Evolutionary conservation across 2,797 vertebrate genomes (phyloP).

Genomic region (Coilia nasus): DNA sequence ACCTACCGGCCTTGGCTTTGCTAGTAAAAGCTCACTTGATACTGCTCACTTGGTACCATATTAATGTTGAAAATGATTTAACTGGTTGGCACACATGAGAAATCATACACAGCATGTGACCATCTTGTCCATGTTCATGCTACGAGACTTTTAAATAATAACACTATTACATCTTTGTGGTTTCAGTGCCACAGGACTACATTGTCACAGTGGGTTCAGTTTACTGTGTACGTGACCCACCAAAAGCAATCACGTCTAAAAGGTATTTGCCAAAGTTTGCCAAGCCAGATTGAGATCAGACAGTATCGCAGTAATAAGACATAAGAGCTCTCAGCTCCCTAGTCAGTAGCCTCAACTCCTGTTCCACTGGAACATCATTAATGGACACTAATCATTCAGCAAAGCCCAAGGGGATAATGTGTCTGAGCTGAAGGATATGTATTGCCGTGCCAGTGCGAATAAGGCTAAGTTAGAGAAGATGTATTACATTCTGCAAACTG

Average conservation of each 20-base stretch:
- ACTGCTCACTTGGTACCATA: neutral
- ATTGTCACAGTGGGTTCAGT: neutral
- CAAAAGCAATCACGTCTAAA: slow-evolving; percentile 7
- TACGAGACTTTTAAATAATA: neutral
- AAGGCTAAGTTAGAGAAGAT: neutral
- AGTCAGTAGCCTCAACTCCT: neutral
- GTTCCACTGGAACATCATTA: neutral
- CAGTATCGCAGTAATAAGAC: neutral
- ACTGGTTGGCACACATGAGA: neutral
- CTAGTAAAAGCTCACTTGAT: neutral
- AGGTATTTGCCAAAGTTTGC: neutral
- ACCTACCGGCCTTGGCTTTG: too few species aligned
- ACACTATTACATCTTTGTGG: neutral
- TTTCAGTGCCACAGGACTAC: neutral
- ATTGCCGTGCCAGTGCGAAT: neutral
- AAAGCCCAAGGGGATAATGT: neutral
- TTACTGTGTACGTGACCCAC: neutral
- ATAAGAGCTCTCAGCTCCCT: neutral
- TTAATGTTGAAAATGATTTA: neutral
- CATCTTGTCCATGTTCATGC: neutral
- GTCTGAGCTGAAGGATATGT: neutral
- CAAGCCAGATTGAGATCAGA: neutral
- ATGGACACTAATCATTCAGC: neutral
- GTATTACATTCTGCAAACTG: neutral
- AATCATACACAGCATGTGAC: neutral